phyloP scores from a whole-genome alignment of 2,888 invertebrate genomes.

The Abrostola tripartita region DNA sequence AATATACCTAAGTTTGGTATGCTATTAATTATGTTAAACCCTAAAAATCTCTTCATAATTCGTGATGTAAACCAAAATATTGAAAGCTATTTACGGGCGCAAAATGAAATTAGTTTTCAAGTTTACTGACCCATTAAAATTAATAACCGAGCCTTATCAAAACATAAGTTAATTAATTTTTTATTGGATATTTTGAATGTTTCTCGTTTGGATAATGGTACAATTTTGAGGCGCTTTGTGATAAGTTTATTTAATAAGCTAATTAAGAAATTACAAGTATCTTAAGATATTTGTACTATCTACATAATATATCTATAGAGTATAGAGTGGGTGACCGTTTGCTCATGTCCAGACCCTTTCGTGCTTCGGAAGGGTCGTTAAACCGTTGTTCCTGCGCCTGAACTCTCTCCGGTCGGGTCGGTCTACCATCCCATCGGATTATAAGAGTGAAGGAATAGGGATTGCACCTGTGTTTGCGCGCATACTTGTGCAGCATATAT shows the following conservation, averaged over 20 bases:
- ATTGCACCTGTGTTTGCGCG: too few species aligned
- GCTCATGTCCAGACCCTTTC: too few species aligned
- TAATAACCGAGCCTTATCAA: conserved; percentile 51
- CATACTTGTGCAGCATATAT: too few species aligned
- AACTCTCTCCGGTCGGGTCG: too few species aligned
- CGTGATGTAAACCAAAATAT: conserved; percentile 33
- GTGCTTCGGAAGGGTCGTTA: too few species aligned
- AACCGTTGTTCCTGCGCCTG: too few species aligned
- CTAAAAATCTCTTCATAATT: background rate
- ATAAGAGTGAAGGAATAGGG: too few species aligned
- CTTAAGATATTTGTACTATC: too few species aligned
- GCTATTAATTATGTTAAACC: background rate
- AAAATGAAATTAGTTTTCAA: conserved; percentile 49
- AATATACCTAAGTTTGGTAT: background rate
- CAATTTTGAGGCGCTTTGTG: conserved; percentile 16
- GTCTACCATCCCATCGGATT: too few species aligned
- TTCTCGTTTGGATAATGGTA: conserved; percentile 16
- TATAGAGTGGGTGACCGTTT: too few species aligned
- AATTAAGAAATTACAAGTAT: background rate
- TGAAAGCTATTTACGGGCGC: conserved; percentile 31
- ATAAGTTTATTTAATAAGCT: conserved; percentile 20
- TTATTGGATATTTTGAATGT: conserved; percentile 48
- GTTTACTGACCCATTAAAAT: conserved; percentile 57
- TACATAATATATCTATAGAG: too few species aligned
- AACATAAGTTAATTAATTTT: conserved; percentile 55